Conservation (phyloP, 1,140 invertebrate genomes). For the Gryon sp. region DNA sequence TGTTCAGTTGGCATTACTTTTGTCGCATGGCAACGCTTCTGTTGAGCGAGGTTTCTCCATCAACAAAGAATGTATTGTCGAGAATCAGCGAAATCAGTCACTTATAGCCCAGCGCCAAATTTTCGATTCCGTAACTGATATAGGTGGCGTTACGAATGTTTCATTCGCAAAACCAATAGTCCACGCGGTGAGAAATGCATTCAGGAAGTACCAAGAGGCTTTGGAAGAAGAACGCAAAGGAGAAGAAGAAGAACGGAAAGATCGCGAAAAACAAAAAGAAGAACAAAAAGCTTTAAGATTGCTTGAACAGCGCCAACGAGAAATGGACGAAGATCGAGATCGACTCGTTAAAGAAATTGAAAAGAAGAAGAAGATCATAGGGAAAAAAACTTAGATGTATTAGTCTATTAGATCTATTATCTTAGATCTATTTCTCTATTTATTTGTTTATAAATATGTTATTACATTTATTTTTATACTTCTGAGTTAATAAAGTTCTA, state of each 20-base stretch:
- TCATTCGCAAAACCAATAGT: slow-evolving; percentile 15
- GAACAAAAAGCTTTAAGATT: slow-evolving; percentile 1
- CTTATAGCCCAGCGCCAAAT: slow-evolving; percentile 50
- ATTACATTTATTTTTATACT: too few species aligned
- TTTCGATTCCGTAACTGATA: slow-evolving; percentile 30
- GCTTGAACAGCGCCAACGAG: slow-evolving; percentile 8
- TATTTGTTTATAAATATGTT: too few species aligned
- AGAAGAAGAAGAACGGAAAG: background rate
- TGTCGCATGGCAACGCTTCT: slow-evolving; percentile 51
- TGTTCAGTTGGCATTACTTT: slow-evolving; percentile 22
- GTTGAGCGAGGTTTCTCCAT: slow-evolving; percentile 61
- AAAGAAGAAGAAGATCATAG: slow-evolving; percentile 22
- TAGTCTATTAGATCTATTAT: too few species aligned
- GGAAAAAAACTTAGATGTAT: too few species aligned
- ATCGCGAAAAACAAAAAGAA: slow-evolving; percentile 5
- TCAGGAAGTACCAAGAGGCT: slow-evolving; percentile 10
- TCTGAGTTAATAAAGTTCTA: too few species aligned
- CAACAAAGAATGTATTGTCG: slow-evolving; percentile 55
- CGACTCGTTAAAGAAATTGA: slow-evolving; percentile 3
- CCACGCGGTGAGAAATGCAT: slow-evolving; percentile 14
- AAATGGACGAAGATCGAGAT: slow-evolving; percentile 1
- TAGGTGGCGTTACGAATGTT: slow-evolving; percentile 10
- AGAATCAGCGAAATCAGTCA: slow-evolving; percentile 52
- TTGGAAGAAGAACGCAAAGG: slow-evolving; percentile 10
- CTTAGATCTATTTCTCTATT: too few species aligned